These are phyloP conservation scores for Prinia subflava DNA, from an alignment of 2,113 vertebrate genomes.

Conservation along the genomic window DNA sequence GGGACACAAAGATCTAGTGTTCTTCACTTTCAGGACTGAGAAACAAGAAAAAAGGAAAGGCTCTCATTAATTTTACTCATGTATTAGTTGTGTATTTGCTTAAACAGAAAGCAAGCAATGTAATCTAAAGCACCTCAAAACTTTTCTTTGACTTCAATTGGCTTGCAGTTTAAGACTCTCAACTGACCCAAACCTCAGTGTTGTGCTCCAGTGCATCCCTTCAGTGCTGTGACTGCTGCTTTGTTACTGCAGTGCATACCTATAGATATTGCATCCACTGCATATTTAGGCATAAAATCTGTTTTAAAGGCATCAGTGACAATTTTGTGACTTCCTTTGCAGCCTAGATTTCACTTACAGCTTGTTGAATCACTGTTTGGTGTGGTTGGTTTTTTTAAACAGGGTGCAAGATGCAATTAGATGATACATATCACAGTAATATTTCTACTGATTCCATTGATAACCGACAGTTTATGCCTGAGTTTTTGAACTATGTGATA, in stretches of 20 bases:
- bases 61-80: background rate
- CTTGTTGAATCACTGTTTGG: background rate
- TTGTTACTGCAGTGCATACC: background rate
- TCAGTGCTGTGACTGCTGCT: background rate
- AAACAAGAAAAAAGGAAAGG: background rate
- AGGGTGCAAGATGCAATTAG: background rate
- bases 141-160: background rate
- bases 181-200: background rate
- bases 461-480: background rate
- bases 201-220: background rate
- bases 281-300: background rate
- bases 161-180: background rate
- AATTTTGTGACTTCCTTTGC: background rate
- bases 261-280: background rate
- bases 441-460: background rate
- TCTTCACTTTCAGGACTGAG: background rate
- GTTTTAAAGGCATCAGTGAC: background rate
- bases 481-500: background rate
- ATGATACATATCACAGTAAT: background rate
- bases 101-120: background rate
- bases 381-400: background rate
- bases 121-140: background rate
- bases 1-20: background rate
- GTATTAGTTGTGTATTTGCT: background rate
- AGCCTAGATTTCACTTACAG: background rate